Percentiles rank a stretch among this genome's conserved stretches.
Evolutionary conservation across 2,797 vertebrate genomes (phyloP).

Genomic region (Stomatorhinus walkeri): DNA sequence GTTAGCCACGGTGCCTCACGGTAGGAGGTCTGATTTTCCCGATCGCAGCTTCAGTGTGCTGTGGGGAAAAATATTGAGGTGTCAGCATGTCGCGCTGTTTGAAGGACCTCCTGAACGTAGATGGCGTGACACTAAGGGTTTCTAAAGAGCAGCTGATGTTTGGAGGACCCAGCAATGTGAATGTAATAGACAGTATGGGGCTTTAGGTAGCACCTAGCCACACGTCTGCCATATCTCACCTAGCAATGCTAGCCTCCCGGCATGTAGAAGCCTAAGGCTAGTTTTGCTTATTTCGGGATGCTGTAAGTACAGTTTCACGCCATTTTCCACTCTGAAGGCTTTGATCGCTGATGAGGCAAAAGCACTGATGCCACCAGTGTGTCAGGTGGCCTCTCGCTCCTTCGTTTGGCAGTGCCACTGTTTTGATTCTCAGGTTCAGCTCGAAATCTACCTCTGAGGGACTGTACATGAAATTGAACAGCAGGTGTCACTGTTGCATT

Average conservation of each 20-base stretch:
- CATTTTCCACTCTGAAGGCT: background rate
- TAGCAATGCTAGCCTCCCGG: background rate
- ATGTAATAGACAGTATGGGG: background rate
- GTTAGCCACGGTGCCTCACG: background rate
- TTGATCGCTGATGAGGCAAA: background rate
- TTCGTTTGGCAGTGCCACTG: slow-evolving; percentile 62
- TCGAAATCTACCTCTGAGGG: slow-evolving; percentile 92
- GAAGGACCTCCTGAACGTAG: background rate
- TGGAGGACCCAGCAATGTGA: slow-evolving; percentile 1
- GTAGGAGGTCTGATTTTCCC: background rate
- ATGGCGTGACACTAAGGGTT: too few relatives aligned
- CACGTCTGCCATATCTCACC: background rate
- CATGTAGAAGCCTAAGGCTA: background rate
- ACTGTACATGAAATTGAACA: slow-evolving; percentile 71
- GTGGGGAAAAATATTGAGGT: background rate
- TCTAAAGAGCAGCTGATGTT: background rate
- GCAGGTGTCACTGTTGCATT: slow-evolving; percentile 70
- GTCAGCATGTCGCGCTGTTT: background rate
- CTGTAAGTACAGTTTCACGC: background rate
- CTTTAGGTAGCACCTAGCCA: background rate
- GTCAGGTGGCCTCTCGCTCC: background rate
- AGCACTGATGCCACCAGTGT: slow-evolving; percentile 14
- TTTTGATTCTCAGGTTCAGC: slow-evolving; percentile 85
- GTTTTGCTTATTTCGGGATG: background rate
- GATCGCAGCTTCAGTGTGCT: background rate